Percentiles rank a stretch among this genome's conserved stretches.
Conservation (phyloP, 2,113 vertebrate genomes). For the Pygoscelis antarcticus region DNA sequence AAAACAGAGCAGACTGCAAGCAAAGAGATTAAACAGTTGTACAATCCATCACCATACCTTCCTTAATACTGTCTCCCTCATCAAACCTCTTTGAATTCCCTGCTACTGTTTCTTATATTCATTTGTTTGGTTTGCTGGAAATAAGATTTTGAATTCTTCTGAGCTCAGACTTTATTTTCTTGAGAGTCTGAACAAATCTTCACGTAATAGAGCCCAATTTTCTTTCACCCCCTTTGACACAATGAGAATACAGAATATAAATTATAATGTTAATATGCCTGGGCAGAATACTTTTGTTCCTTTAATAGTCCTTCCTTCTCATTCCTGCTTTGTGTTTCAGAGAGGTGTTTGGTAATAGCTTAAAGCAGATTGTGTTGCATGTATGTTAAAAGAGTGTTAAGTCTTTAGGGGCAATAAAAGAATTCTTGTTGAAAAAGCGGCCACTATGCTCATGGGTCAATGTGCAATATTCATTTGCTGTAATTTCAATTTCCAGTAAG, state of each 20-base stretch:
- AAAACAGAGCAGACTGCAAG: background rate
- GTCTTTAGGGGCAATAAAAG: background rate
- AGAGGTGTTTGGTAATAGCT: background rate
- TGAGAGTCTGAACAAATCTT: background rate
- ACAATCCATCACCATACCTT: background rate
- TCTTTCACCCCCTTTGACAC: background rate
- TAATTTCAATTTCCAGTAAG: constrained; percentile 48
- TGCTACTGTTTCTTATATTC: background rate
- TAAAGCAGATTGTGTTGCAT: background rate
- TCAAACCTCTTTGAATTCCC: background rate
- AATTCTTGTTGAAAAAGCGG: background rate
- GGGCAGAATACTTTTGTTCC: background rate
- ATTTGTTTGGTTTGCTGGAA: background rate
- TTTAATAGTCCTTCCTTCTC: background rate
- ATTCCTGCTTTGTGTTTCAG: background rate
- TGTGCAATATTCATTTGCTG: background rate
- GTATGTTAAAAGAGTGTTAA: background rate
- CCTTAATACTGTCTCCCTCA: background rate
- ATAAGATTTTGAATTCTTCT: background rate
- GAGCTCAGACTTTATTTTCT: background rate
- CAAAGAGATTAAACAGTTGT: background rate
- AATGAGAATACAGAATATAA: background rate
- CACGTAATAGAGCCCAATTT: background rate
- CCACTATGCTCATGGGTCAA: background rate
- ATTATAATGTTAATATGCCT: background rate